Evolutionary conservation across 2,113 vertebrate species (phyloP), one percentile per base, ranked within the genome.

Genomic region (Otolemur garnettii): DNA sequence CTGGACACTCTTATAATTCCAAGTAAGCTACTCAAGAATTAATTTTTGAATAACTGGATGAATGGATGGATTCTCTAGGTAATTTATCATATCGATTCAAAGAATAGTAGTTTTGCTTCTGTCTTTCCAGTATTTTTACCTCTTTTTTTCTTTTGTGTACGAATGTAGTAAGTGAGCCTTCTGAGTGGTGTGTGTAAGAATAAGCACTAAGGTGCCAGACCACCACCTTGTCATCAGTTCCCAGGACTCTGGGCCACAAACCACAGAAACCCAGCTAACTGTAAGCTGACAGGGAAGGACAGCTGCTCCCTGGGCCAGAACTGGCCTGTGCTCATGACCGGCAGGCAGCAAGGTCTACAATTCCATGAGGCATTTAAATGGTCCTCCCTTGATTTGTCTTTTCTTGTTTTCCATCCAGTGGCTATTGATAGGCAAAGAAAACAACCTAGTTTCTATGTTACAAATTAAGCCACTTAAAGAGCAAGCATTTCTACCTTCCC

Each of bases 381-480:
- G 38, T 42, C 4, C 35, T 62, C 35, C 68, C 21, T 50, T 33
- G 9, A 74, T 19, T 78, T 57, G 19, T 72, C n/a, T 60, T 72
- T 35, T 88, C 21, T 38, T 90, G 60, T 90, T 93, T 90, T 78
- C 42, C n/a, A 86, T 45, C 38, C 69, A 57, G 77, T 53, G 75
- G 42, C 55, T 53, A 28, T 17, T 88, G 33, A 88, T 42, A 1
- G 35, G 35, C n/a, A 64, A 53, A 85, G 74, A 71, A 13, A 62
- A 69, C 28, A 42, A 69, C 18, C 57, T 74, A 33, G 24, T 42
- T 79, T 42, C 59, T 45, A 38, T 74, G 62, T 45, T 72, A 50
- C 0, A 88, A 55, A 74, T 85, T 64, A 53, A 85, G 75, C 13
- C 12, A 62, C 57, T 85, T 57, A 28, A 62, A 17, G 30, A 77